Evolutionary conservation across 1,140 invertebrate species (phyloP).

Genomic region (Drosophila tani): DNA sequence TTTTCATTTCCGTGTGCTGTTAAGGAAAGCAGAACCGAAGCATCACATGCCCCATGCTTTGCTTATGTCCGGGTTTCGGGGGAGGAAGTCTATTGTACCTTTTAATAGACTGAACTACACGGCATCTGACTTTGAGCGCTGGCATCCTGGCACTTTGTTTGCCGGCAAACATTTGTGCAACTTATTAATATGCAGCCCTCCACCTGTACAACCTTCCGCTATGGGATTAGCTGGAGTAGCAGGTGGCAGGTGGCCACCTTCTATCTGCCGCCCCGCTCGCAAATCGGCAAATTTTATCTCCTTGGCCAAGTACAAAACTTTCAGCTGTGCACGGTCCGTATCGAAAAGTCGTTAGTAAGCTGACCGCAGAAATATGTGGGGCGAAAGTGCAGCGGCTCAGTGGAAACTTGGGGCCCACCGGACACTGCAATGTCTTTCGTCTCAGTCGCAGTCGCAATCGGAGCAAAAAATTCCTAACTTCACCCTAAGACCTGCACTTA

Average conservation of each 20-base stretch:
- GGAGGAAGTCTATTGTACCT: conserved; percentile 62
- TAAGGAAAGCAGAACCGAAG: conserved; percentile 47
- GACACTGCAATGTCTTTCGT: conserved; percentile 42
- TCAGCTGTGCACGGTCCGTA: conserved; percentile 56
- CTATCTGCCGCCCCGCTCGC: conserved; percentile 12
- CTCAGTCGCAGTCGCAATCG: conserved; percentile 45
- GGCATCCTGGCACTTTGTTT: conserved; percentile 58
- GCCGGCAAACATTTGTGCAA: conserved; percentile 74
- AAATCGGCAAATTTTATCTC: conserved; percentile 74
- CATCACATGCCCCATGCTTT: conserved; percentile 31
- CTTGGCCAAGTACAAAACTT: conserved; percentile 66
- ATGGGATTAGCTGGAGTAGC: conserved; percentile 47
- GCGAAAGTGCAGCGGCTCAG: conserved; percentile 31
- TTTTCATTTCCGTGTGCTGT: conserved; percentile 1
- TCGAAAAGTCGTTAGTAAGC: conserved; percentile 81
- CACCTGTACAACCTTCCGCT: conserved; percentile 6
- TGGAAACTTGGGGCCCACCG: conserved; percentile 36
- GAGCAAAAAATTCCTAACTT: conserved; percentile 71
- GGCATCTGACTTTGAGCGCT: conserved; percentile 28
- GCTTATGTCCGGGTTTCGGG: background rate
- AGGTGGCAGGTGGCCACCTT: conserved; percentile 32
- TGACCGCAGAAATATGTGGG: conserved; percentile 71
- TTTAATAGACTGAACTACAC: conserved; percentile 73
- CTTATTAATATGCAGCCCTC: conserved; percentile 74
- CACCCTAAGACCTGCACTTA: conserved; percentile 70